A percentile compares a stretch with the other conserved stretches of the same genome.
Conservation (phyloP, 2,113 vertebrate genomes). For the Hemiscyllium ocellatum region DNA sequence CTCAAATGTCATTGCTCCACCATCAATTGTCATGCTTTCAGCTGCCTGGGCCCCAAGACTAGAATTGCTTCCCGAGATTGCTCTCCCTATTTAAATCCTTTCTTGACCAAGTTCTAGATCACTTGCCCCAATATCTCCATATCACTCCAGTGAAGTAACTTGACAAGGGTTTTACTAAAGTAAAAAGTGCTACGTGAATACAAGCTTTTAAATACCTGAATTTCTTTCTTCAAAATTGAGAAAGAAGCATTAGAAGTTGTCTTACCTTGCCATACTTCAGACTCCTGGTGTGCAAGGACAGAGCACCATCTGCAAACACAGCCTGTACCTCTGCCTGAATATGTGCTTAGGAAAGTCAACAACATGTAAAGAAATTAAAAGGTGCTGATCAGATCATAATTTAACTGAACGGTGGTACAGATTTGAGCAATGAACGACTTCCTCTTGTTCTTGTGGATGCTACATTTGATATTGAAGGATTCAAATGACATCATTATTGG, state of each 20-base stretch:
- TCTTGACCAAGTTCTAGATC: background rate
- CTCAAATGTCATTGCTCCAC: background rate
- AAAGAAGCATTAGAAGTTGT: background rate
- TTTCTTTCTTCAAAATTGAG: background rate
- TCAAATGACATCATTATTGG: background rate
- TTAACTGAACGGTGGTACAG: background rate
- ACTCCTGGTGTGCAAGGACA: slow-evolving; percentile 89
- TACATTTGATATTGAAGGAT: background rate
- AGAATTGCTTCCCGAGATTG: background rate
- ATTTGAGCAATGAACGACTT: background rate
- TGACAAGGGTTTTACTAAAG: background rate
- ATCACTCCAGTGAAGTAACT: background rate
- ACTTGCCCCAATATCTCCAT: too few relatives aligned
- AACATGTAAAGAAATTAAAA: background rate
- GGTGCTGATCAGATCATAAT: too few relatives aligned
- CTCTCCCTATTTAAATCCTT: background rate
- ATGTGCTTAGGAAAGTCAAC: slow-evolving; percentile 51
- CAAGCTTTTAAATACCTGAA: background rate
- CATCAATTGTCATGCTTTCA: background rate
- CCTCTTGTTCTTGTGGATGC: too few relatives aligned
- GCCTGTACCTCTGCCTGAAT: slow-evolving; percentile 90
- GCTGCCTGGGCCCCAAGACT: background rate
- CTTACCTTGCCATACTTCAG: slow-evolving; percentile 91
- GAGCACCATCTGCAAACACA: slow-evolving; percentile 82
- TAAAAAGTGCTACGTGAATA: background rate